Percentiles rank a stretch among this genome's conserved stretches.
Conservation (phyloP, 2,888 invertebrate genomes). For the Biston betularia region DNA sequence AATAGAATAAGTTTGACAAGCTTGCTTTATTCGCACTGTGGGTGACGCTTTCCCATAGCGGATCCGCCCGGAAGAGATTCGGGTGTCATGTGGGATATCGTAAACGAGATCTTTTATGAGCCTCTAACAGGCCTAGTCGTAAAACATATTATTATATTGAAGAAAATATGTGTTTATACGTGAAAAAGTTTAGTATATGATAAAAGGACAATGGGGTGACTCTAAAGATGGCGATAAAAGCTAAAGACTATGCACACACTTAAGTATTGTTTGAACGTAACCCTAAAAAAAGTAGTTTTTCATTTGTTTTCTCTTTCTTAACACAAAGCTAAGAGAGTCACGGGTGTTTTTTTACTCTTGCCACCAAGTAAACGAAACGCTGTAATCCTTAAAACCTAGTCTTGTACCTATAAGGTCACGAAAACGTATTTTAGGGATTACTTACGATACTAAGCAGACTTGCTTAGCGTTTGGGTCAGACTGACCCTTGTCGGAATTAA, state of each 20-base stretch:
- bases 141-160: slow-evolving; percentile 41
- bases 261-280: slow-evolving; percentile 10
- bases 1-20: neutral
- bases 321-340: neutral
- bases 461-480: slow-evolving; percentile 4
- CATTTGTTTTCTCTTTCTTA: too few relatives aligned
- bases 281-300: neutral
- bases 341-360: neutral
- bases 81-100: slow-evolving; percentile 30
- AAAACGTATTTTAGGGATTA: slow-evolving; percentile 7
- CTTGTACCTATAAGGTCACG: slow-evolving; percentile 5
- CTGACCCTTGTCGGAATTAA: slow-evolving; percentile 8
- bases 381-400: slow-evolving; percentile 2
- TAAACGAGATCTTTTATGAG: slow-evolving; percentile 45
- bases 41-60: slow-evolving; percentile 3
- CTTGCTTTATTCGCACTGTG: neutral
- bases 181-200: slow-evolving; percentile 30
- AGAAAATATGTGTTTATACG: slow-evolving; percentile 42
- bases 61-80: slow-evolving; percentile 20
- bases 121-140: slow-evolving; percentile 40
- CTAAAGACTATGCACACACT: slow-evolving; percentile 15
- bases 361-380: neutral
- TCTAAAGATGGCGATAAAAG: slow-evolving; percentile 20
- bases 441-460: slow-evolving; percentile 1
- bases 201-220: slow-evolving; percentile 16